These are phyloP conservation scores for Dimorphilus gyrociliatus DNA, from an alignment of 2,888 invertebrate species.

Conservation along the genomic window DNA sequence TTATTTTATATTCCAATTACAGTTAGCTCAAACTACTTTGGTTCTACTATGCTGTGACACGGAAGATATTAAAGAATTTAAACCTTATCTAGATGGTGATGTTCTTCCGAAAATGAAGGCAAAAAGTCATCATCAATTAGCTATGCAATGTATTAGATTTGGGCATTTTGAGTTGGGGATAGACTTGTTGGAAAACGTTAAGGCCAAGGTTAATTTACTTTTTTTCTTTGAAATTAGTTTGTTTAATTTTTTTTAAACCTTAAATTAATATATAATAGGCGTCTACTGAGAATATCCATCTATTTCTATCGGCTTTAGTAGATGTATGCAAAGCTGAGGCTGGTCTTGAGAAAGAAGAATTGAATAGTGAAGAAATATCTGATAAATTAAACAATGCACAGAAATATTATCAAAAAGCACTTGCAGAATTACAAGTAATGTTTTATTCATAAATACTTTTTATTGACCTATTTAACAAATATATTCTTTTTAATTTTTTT, in stretches of 20 bases:
- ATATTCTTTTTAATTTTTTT: background rate
- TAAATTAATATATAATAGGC: conserved; percentile 41
- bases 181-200: conserved; percentile 1
- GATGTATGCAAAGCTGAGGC: conserved; percentile 36
- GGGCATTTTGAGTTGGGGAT: background rate
- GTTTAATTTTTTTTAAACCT: conserved; percentile 1
- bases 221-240: conserved; percentile 5
- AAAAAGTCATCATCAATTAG: too few species aligned
- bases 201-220: conserved; percentile 5
- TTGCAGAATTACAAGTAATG: conserved; percentile 9
- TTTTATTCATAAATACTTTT: background rate
- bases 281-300: conserved; percentile 70
- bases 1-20: too few species aligned
- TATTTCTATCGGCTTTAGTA: conserved; percentile 67
- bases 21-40: too few species aligned
- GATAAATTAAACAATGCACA: conserved; percentile 15
- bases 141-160: too few species aligned
- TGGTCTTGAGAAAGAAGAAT: conserved; percentile 16
- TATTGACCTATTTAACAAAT: too few species aligned
- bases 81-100: too few species aligned
- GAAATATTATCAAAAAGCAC: conserved; percentile 8
- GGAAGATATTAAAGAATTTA: too few species aligned
- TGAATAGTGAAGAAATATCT: conserved; percentile 8
- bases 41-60: too few species aligned
- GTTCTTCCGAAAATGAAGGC: too few species aligned